Conservation (phyloP, 2,888 invertebrate genomes). For the Gasteruption jaculator region DNA sequence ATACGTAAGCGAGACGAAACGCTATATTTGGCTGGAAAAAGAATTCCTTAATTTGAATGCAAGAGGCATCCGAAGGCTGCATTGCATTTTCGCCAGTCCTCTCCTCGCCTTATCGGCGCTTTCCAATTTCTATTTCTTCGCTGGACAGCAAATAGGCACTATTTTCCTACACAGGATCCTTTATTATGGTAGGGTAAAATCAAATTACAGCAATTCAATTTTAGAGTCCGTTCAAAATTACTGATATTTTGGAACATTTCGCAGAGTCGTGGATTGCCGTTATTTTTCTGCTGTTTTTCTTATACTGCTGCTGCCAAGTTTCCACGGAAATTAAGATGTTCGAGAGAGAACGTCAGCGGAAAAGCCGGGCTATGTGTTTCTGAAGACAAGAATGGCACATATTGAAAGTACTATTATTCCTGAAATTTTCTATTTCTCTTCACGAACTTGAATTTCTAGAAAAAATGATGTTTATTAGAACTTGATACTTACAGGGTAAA, state of each 20-base stretch:
- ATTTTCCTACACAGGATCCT: conserved; percentile 63
- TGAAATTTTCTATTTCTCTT: no score
- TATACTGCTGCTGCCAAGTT: conserved; percentile 59
- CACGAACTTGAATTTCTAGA: no score
- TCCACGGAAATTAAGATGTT: conserved; percentile 53
- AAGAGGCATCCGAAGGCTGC: conserved; percentile 58
- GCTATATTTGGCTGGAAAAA: conserved; percentile 53
- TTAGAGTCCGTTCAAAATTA: no score
- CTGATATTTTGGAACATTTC: no score
- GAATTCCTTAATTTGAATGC: conserved; percentile 40
- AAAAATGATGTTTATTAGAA: no score
- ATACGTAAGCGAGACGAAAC: conserved; percentile 50
- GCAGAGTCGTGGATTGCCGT: conserved; percentile 43
- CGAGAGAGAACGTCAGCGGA: no score
- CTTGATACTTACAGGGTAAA: no score
- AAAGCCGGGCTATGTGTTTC: no score
- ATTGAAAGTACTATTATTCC: no score
- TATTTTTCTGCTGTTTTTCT: conserved; percentile 46
- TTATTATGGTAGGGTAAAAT: conserved; percentile 50
- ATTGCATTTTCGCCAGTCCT: conserved; percentile 68
- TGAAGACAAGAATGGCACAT: no score
- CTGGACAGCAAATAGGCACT: conserved; percentile 69
- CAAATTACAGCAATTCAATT: conserved; percentile 11
- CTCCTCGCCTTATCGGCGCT: conserved; percentile 74
- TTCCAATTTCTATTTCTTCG: conserved; percentile 86